phyloP scores from a whole-genome alignment of 2,888 invertebrate species.

The Myopa tessellatipennis region DNA sequence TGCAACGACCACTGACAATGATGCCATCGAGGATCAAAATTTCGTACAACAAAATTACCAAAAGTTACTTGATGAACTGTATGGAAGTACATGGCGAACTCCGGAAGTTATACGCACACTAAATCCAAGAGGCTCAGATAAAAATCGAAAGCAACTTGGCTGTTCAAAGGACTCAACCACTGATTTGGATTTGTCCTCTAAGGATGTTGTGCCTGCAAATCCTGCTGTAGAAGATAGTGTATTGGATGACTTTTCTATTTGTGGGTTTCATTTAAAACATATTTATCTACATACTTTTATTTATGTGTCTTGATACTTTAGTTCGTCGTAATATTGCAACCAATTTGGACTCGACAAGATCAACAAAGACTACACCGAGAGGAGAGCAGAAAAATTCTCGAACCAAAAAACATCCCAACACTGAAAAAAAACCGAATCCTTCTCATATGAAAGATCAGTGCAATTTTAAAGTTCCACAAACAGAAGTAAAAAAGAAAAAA shows the following conservation, averaged over 20 bases:
- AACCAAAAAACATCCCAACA: background rate
- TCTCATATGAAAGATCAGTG: background rate
- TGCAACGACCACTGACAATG: background rate
- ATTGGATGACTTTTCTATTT: constrained; percentile 60
- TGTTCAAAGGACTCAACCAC: background rate
- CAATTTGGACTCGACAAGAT: constrained; percentile 62
- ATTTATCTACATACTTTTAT: background rate
- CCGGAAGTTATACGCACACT: constrained; percentile 63
- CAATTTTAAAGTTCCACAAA: constrained; percentile 42
- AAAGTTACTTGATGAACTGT: constrained; percentile 60
- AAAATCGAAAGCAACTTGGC: background rate
- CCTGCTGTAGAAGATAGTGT: constrained; percentile 53
- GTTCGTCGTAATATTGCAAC: constrained; percentile 57
- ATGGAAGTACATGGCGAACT: constrained; percentile 66
- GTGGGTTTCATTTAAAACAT: constrained; percentile 52
- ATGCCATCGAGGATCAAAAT: constrained; percentile 40
- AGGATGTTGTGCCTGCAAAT: background rate
- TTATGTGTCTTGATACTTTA: constrained; percentile 39
- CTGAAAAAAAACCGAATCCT: constrained; percentile 10
- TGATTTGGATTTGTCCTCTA: background rate
- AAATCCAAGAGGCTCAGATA: constrained; percentile 52
- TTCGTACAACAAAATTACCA: constrained; percentile 57
- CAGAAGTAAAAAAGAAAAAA: constrained; percentile 41
- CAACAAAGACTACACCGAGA: constrained; percentile 41
- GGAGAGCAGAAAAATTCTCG: background rate